These are phyloP conservation scores for Siphlonurus alternatus DNA, from an alignment of 2,888 invertebrate genomes.

Conservation along the genomic window DNA sequence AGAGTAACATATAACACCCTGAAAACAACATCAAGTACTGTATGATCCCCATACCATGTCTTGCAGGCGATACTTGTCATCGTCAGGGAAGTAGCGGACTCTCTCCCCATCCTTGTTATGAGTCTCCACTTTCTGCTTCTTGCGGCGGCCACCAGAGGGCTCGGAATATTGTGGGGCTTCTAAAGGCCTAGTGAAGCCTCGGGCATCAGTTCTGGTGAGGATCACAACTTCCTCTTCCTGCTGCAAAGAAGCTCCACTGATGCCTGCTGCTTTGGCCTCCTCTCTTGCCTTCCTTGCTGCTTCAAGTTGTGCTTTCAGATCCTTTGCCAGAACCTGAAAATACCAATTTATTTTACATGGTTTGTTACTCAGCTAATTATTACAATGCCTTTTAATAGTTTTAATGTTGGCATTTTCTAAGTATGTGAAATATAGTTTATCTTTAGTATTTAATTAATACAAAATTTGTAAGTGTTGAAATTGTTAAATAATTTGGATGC, in stretches of 20 bases:
- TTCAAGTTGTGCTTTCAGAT: slow-evolving; percentile 59
- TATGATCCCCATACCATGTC: slow-evolving; percentile 65
- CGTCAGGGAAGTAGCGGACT: slow-evolving; percentile 72
- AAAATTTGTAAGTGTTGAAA: too few relatives aligned
- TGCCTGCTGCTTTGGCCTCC: slow-evolving; percentile 15
- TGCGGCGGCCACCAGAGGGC: slow-evolving; percentile 22
- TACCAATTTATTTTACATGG: slow-evolving; percentile 5
- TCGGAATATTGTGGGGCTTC: slow-evolving; percentile 23
- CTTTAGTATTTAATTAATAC: too few relatives aligned
- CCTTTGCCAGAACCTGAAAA: slow-evolving; percentile 37
- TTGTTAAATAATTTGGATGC: too few relatives aligned
- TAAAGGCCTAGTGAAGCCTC: slow-evolving; percentile 53
- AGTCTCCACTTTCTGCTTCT: slow-evolving; percentile 45
- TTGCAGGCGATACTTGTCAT: slow-evolving; percentile 70
- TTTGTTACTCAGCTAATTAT: neutral
- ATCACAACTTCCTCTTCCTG: slow-evolving; percentile 37
- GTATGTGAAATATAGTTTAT: too few relatives aligned
- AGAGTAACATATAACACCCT: too few relatives aligned
- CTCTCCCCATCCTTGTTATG: slow-evolving; percentile 51
- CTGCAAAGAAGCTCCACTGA: slow-evolving; percentile 15
- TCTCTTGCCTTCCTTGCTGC: slow-evolving; percentile 37
- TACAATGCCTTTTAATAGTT: neutral
- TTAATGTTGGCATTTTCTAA: too few relatives aligned
- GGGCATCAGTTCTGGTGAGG: slow-evolving; percentile 46
- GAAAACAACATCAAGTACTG: too few relatives aligned